A percentile compares a stretch with the other conserved stretches of the same genome.
Evolutionary conservation across 2,797 vertebrate genomes (phyloP).

Genomic region (Champsocephalus gunnari): DNA sequence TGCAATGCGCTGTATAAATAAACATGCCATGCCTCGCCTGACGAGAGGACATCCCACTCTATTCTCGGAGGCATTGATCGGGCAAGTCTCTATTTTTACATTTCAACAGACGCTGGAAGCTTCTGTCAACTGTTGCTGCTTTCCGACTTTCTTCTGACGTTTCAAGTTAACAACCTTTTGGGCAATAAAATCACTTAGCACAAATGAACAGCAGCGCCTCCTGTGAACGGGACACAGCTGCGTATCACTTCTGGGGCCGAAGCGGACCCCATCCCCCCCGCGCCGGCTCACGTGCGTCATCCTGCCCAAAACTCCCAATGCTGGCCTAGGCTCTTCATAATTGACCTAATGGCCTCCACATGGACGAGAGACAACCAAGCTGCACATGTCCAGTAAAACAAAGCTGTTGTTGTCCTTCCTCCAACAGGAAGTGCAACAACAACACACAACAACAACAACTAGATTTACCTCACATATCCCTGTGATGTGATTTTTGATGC

Average conservation of each 20-base stretch:
- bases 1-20: too few relatives aligned
- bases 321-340: constrained; percentile 83
- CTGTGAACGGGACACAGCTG: constrained; percentile 12
- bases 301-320: constrained; percentile 71
- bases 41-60: background rate
- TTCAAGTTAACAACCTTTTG: background rate
- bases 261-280: constrained; percentile 52
- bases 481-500: background rate
- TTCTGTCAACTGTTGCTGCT: background rate
- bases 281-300: constrained; percentile 66
- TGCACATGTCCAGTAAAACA: constrained; percentile 85
- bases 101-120: background rate
- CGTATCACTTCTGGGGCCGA: constrained; percentile 28
- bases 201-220: constrained; percentile 11
- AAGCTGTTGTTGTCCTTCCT: constrained; percentile 67
- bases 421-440: constrained; percentile 64
- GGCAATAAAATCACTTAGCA: background rate
- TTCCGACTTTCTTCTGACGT: background rate
- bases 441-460: constrained; percentile 54
- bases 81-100: constrained; percentile 5
- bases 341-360: constrained; percentile 89
- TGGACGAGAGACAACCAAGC: constrained; percentile 84
- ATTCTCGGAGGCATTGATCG: background rate
- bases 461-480: constrained; percentile 7
- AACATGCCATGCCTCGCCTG: too few relatives aligned